Conservation (phyloP, 92 coral and sea anemone species). For the Heteractis magnifica region DNA sequence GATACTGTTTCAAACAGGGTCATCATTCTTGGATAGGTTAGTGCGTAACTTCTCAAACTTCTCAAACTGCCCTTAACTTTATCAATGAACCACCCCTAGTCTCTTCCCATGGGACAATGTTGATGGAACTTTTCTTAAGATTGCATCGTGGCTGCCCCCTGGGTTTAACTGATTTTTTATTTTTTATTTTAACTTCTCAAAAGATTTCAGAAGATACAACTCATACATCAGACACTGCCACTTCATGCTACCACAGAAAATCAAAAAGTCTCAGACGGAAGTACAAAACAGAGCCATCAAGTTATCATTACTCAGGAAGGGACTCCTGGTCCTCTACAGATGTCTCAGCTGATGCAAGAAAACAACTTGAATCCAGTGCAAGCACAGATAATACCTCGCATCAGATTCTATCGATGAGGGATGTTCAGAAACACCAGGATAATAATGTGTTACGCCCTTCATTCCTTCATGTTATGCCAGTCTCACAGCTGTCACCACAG, state of each 20-base stretch:
- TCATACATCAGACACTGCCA: slow-evolving; percentile 30
- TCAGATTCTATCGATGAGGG: slow-evolving; percentile 27
- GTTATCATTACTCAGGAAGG: slow-evolving; percentile 60
- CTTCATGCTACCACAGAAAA: slow-evolving; percentile 48
- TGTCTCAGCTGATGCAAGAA: slow-evolving; percentile 52
- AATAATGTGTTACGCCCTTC: slow-evolving; percentile 41
- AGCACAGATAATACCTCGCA: slow-evolving; percentile 36
- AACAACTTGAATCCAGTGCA: slow-evolving; percentile 25
- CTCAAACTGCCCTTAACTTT: too few relatives aligned
- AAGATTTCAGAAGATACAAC: slow-evolving; percentile 53
- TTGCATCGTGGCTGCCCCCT: too few relatives aligned
- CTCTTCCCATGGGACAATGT: too few relatives aligned
- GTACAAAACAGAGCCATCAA: slow-evolving; percentile 62
- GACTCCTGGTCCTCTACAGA: slow-evolving; percentile 82
- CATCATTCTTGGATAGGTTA: too few relatives aligned
- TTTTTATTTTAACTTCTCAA: neutral
- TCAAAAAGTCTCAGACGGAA: slow-evolving; percentile 49
- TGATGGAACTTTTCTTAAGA: too few relatives aligned
- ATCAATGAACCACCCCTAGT: too few relatives aligned
- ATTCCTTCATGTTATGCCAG: slow-evolving; percentile 57
- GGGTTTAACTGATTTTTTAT: neutral
- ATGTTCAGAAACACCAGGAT: slow-evolving; percentile 23
- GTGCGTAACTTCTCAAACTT: too few relatives aligned
- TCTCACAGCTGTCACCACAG: slow-evolving; percentile 61
- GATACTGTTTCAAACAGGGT: too few relatives aligned